Base-by-base conservation (phyloP, 2,888 invertebrate species). In the Drosophila barbarae region DNA sequence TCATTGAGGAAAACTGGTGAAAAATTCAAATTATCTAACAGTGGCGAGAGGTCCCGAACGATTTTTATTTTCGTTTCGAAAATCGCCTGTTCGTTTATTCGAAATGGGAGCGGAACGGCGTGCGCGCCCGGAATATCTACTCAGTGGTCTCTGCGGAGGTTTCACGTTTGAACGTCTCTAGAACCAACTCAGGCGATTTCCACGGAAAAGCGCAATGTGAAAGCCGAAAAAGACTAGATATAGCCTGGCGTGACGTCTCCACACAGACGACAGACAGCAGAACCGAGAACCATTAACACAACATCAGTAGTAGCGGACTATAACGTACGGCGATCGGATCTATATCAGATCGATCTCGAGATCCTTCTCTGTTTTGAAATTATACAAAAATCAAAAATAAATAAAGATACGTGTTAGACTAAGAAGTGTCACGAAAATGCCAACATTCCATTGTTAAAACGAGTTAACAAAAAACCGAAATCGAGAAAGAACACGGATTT, bases 91-190 rank as follows among this genome's bases (percentile, higher is more conserved):
- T 47, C 46, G 32, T 4, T 38, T n/a, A 42, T 69, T 63, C 66
- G 67, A 66, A 68, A 68, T 60, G 59, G 53, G 65, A 60, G 52
- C 47, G 54, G 36, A 53, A 46, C 39, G 57, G 50, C 67, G 61
- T 44, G 54, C 68, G 70, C 55, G 70, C 55, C 60, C 59, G 65
- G 69, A 52, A 56, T 56, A 38, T 61, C 68, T 77, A 72, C 82
- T 88, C 88, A 89, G 89, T 89, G 88, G 88, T 89, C 89, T 89
- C 88, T 88, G 87, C 89, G 89, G 89, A 89, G 88, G 88, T 89
- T 89, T 89, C 87, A 89, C 88, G 86, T 88, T 85, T 81, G 86
- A 87, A 87, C 87, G 87, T 87, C 81, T 80, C 59, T 57, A 57
- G 59, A 57, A 59, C 30, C 38, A 59, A 59, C 30, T 38, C 50